Evolutionary conservation across 2,113 vertebrate genomes (phyloP).

Genomic region (Mesoclemmys tuberculata): DNA sequence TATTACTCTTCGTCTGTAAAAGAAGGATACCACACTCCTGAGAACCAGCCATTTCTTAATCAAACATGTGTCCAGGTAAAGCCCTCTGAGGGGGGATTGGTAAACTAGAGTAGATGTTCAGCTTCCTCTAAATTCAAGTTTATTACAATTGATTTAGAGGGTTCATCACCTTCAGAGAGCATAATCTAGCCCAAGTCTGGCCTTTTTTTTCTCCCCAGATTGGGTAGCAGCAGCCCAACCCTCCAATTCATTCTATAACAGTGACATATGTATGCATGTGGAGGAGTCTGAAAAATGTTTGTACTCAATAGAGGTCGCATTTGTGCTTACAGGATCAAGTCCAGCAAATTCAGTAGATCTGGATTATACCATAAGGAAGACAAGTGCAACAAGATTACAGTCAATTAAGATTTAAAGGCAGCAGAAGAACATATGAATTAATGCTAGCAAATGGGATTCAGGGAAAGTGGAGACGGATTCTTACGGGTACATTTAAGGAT

Average conservation of each 20-base stretch:
- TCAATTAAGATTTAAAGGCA: background rate
- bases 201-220: background rate
- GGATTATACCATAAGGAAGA: background rate
- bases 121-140: background rate
- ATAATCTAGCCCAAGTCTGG: background rate
- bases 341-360: background rate
- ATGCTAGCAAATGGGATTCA: background rate
- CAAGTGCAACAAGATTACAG: background rate
- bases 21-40: background rate
- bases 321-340: background rate
- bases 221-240: background rate
- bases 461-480: background rate
- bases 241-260: background rate
- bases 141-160: no score
- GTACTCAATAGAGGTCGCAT: background rate
- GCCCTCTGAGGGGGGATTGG: background rate
- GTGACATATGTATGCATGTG: background rate
- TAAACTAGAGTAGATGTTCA: background rate
- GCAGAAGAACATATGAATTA: background rate
- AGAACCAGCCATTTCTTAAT: background rate
- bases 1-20: background rate
- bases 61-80: fast-evolving
- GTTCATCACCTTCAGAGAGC: background rate
- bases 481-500: background rate
- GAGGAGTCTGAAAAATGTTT: background rate